These are phyloP conservation scores for Sphecodes monilicornis DNA, from an alignment of 2,888 invertebrate genomes.

Conservation along the genomic window DNA sequence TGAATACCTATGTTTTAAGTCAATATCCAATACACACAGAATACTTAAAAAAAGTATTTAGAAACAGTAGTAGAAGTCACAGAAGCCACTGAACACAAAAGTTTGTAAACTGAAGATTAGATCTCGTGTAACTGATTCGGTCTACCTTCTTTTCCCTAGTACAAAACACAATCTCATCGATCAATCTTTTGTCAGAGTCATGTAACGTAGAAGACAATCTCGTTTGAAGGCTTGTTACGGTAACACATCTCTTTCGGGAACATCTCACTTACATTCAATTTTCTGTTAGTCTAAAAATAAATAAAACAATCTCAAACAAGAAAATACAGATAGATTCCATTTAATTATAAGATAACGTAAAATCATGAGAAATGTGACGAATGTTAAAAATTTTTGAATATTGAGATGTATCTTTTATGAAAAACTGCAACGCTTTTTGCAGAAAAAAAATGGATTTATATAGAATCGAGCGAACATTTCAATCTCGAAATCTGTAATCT, in stretches of 20 bases:
- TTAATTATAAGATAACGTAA: background rate
- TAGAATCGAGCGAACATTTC: background rate
- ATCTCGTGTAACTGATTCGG: constrained; percentile 24
- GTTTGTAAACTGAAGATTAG: constrained; percentile 27
- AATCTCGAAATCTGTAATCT: background rate
- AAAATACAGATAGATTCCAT: background rate
- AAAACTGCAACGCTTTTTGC: background rate
- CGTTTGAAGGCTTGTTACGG: constrained; percentile 6
- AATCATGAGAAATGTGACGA: background rate
- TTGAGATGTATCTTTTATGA: background rate
- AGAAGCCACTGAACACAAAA: constrained; percentile 3
- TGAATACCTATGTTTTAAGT: background rate
- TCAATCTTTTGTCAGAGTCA: constrained; percentile 17
- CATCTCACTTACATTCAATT: constrained; percentile 8
- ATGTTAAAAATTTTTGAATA: background rate
- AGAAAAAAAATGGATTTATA: background rate
- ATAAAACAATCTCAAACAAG: background rate
- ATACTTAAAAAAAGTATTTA: background rate
- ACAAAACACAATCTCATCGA: constrained; percentile 41
- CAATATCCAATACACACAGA: background rate
- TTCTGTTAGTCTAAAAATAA: background rate
- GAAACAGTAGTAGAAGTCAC: background rate
- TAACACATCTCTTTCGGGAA: background rate
- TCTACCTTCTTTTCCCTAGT: constrained; percentile 1
- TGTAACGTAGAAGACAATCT: constrained; percentile 18